These are phyloP conservation scores for Halcyon chelicuti DNA, from an alignment of 2,797 vertebrate genomes.

Conservation along the genomic window DNA sequence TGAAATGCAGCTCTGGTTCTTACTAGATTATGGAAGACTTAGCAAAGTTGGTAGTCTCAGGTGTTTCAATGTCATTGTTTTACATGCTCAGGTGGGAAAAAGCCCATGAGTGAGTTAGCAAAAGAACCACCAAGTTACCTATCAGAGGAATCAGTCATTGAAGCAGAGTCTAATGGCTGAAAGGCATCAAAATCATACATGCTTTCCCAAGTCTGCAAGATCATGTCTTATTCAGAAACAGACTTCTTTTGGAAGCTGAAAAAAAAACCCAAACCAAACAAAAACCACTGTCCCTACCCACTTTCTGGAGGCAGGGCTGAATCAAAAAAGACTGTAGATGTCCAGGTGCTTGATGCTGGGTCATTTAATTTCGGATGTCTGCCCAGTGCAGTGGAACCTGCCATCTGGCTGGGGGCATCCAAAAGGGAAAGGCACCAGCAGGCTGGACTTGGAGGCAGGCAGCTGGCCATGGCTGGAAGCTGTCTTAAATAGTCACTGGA, in stretches of 20 bases:
- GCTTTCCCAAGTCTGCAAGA: neutral
- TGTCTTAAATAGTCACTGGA: neutral
- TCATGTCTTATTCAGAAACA: neutral
- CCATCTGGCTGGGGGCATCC: neutral
- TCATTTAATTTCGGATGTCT: neutral
- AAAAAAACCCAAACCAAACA: neutral
- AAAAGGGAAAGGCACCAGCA: neutral
- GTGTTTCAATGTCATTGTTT: neutral
- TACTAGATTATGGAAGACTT: neutral
- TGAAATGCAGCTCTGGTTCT: neutral
- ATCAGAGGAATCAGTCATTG: neutral
- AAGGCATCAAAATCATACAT: neutral
- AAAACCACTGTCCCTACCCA: neutral
- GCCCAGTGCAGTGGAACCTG: neutral
- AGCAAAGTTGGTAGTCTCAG: rapidly evolving
- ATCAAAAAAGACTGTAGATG: neutral
- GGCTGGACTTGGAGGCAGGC: neutral
- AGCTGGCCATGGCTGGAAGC: neutral
- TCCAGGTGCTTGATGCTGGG: neutral
- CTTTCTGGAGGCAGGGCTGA: neutral
- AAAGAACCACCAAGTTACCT: neutral
- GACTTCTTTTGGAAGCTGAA: neutral
- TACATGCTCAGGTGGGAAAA: neutral
- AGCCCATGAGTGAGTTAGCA: neutral
- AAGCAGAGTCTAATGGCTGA: neutral